phyloP scores from a whole-genome alignment of 2,113 vertebrate species.

The Casuarius casuarius region DNA sequence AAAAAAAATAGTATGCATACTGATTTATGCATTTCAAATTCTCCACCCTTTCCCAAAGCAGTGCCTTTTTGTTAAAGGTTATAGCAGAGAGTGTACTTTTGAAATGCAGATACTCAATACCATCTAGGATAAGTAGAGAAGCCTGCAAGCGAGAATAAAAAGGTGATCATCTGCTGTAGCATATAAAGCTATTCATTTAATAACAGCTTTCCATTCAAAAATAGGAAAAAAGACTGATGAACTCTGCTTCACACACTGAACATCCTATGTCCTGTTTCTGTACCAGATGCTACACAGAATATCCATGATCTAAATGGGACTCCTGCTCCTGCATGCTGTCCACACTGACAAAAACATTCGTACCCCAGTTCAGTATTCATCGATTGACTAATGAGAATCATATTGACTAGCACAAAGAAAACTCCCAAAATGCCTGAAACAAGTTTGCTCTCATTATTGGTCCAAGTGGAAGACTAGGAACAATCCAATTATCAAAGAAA shows the following conservation, averaged over 20 bases:
- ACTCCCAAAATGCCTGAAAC: neutral
- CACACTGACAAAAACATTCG: neutral
- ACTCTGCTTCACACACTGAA: neutral
- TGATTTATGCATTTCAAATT: neutral
- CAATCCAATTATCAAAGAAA: neutral
- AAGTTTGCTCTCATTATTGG: neutral
- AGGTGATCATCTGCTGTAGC: fast-evolving
- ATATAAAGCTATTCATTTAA: neutral
- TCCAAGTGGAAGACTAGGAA: neutral
- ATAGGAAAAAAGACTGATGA: neutral
- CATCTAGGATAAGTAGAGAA: neutral
- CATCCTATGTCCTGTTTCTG: fast-evolving
- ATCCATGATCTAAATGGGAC: neutral
- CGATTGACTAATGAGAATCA: neutral
- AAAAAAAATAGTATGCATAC: neutral
- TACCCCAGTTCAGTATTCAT: neutral
- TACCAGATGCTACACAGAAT: neutral
- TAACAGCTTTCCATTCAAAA: neutral
- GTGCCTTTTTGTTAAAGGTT: neutral
- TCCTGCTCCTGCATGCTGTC: neutral
- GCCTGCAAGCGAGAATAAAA: neutral
- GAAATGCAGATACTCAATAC: fast-evolving
- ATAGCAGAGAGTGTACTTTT: neutral
- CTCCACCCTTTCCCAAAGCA: neutral
- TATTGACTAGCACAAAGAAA: neutral